Base-by-base conservation (phyloP, 2,797 vertebrate species). In the Gastrophryne carolinensis region DNA sequence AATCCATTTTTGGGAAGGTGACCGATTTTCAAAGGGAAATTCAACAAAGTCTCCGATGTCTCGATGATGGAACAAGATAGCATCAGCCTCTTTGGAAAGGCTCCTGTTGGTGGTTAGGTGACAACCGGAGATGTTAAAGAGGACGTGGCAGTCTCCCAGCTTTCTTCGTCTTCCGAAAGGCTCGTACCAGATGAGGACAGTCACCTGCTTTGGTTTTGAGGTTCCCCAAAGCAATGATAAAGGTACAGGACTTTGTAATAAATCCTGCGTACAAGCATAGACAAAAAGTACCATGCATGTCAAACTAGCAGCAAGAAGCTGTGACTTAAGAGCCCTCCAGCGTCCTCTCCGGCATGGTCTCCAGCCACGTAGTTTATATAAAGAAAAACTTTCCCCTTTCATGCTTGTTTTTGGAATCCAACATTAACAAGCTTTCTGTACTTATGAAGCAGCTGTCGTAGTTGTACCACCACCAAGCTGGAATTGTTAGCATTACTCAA, bases 1-100 rank as follows among this genome's bases (percentile, higher is more conserved):
- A 2, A 98, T 93, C 96, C 97, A 98, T 73, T 90, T 95, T 80
- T 98, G 97, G 7, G 50, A 82, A 0, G 61, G 73, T 0, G 94
- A 92, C 3, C 95, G 87, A 6, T 32, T 41, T 19, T 44, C 19
- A 15, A 29, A 29, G n/a, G 54, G 47, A 24, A 69, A 70, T 19
- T 79, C 57, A 24, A 11, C 63, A 64, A 27, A 0, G 37, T 57
- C 75, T 1, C 35, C 75, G 2, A 92, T 80, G 80, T 92, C 89
- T n/a, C 90, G 77, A 82, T 91, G 89, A 61, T 92, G 91, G 82
- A 91, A 90, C 1, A 92, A 74, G 26, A 91, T 86, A 0, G 85
- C 88, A 26, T 84, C 86, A 1, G 91, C 89, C 61, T 87, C 79
- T 3, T 37, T 64, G 0, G 80, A 78, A 15, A 44, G 80, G 60